Conservation (phyloP, 2,888 invertebrate genomes). For the Operophtera brumata region DNA sequence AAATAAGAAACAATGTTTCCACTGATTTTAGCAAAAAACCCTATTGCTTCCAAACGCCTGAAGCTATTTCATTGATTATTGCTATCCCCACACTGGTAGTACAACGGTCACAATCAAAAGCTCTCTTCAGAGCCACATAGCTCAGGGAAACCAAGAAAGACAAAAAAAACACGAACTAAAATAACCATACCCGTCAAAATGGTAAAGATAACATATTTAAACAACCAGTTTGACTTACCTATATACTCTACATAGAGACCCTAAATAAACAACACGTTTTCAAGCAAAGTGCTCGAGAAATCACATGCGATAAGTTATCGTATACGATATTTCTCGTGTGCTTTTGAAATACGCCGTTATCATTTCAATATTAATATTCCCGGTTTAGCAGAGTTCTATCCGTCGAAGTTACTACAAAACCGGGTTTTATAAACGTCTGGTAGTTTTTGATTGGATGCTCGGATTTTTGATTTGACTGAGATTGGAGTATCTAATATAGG, state of each 20-base stretch:
- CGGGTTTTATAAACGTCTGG: conserved; percentile 9
- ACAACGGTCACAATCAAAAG: too few species aligned
- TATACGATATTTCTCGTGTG: conserved; percentile 35
- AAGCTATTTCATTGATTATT: too few species aligned
- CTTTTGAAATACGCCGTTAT: conserved; percentile 37
- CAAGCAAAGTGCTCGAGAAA: conserved; percentile 29
- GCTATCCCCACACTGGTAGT: too few species aligned
- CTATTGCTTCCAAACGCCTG: too few species aligned
- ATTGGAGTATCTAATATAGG: background rate
- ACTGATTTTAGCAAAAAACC: too few species aligned
- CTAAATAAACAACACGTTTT: conserved; percentile 30
- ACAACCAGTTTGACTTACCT: conserved; percentile 3
- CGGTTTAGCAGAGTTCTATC: conserved; percentile 33
- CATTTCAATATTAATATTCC: conserved; percentile 60
- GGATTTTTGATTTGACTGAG: background rate
- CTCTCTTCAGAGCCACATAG: too few species aligned
- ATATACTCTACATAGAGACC: conserved; percentile 12
- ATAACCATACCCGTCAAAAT: too few species aligned
- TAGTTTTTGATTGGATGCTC: conserved; percentile 11
- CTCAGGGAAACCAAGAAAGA: too few species aligned
- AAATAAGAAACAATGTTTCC: too few species aligned
- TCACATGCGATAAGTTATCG: conserved; percentile 40
- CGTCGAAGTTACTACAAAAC: conserved; percentile 14
- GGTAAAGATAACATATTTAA: conserved; percentile 6
- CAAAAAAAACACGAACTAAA: too few species aligned